Evolutionary conservation across 2,888 invertebrate species (phyloP), one percentile per base, ranked within the genome.

Genomic region (Julus scanicus): DNA sequence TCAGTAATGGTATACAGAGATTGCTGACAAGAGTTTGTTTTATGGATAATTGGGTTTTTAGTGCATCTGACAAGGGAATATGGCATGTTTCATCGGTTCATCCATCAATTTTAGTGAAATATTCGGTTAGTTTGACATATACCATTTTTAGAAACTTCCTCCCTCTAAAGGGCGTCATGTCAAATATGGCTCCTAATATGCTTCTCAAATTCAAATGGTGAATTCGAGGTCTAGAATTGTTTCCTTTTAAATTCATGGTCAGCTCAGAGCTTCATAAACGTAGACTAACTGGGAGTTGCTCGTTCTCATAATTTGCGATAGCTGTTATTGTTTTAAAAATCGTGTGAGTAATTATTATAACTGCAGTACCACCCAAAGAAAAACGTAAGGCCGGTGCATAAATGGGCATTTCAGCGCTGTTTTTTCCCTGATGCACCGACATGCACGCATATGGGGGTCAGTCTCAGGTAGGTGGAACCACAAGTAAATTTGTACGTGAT

Each of bases 291-390:
- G 71, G 71, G 71, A 71, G 71, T 71, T 71, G 71, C 11, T 71
- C 63, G 63, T 63, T 63, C 63, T n/a, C 63, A 63, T 63, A 63
- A 63, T 63, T 63, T 63, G 13, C 2, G 71, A 71, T 20, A 71
- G 71, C 20, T 71, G 71, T n/a, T 71, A 71, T 71, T 71, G 71
- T 71, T 71, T 71, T 29, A 29, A 71, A 71, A 71, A 71, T 5
- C 71, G 20, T n/a, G 71, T n/a, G n/a, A 71, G 71, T 29, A 71
- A 71, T 71, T 71, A 71, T 71, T 29, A 44, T 44, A 5, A 29
- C 29, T 20, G 71, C 29, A 29, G 29, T 29, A 71, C 71, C 71
- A 71, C 71, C 71, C 20, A 71, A 71, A 71, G 20, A 71, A 71
- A 29, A 71, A 29, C 71, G 71, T 71, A 20, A 71, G 71, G 9